A percentile compares a stretch with the other conserved stretches of the same genome.
Conservation (phyloP, 1,140 invertebrate genomes). For the Akabosia matsudoensis region DNA sequence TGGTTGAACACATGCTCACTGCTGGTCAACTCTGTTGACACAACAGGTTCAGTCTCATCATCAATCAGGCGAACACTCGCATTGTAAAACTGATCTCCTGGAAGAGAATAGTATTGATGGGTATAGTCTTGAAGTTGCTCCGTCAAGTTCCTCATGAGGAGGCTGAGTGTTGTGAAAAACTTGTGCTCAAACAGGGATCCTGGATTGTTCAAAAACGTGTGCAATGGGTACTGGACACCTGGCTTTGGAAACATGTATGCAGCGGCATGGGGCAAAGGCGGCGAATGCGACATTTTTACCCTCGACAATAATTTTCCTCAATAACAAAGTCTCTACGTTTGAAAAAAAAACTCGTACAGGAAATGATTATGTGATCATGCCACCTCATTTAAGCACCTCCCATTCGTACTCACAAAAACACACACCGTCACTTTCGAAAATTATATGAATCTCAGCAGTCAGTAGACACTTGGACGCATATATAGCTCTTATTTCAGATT, state of each 20-base stretch:
- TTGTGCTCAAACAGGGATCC: background rate
- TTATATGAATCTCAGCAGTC: no score
- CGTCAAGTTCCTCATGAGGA: background rate
- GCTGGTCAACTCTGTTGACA: no score
- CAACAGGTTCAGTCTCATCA: no score
- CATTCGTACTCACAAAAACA: background rate
- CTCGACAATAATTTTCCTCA: no score
- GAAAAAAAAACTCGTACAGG: no score
- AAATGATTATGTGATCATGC: background rate
- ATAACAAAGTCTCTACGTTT: no score
- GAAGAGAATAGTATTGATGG: background rate
- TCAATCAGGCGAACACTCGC: background rate
- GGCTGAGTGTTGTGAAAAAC: background rate
- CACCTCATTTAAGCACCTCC: no score
- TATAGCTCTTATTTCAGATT: no score
- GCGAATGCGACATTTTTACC: background rate
- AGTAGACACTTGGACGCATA: no score
- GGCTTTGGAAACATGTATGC: background rate
- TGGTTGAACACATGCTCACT: no score
- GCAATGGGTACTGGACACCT: background rate
- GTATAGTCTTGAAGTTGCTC: constrained; percentile 1
- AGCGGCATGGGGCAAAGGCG: background rate
- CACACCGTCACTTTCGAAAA: background rate
- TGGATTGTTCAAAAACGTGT: background rate
- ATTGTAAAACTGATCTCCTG: background rate